Evolutionary conservation across 2,113 vertebrate species (phyloP), one percentile per base, ranked within the genome.

Genomic region (Tachysurus fulvidraco): DNA sequence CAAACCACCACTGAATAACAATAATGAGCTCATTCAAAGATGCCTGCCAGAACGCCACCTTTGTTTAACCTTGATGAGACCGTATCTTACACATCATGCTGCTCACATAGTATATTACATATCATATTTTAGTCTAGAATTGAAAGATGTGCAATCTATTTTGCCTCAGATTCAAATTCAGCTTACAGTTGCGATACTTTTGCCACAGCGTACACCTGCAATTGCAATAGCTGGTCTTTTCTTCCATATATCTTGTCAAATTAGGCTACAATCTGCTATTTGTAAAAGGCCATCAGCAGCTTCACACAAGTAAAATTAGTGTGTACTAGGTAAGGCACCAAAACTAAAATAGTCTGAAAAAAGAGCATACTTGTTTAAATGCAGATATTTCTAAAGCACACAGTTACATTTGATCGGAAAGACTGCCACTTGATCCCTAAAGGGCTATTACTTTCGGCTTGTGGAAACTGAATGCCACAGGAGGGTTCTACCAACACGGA

Each of bases 371-470:
- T 83, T 83, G 91, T 90, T 77, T 73, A 25, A 86, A 85, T 86
- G 87, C 86, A 83, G 41, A 81, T 88, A 88, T 52, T 86, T 90
- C 79, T 78, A 62, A 84, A 84, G 71, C 86, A 88, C 86, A 12
- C 73, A 71, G 64, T 90, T 93, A 80, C 81, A 87, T 88, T 87
- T 91, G 90, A 93, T 93, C 91, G 87, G 87, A 90, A 76, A 92
- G 91, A 85, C 90, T 90, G 87, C 74, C 90, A 93, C 90, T 85
- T 90, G 87, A 85, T 93, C 93, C 91, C 90, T 11, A 83, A 76
- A 88, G 88, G 88, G 86, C 87, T 88, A 86, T 92, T 93, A 92
- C 86, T 89, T 89, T 89, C 88, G 88, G 85, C 86, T 88, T 89
- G 91, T 89, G 85, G 89, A 89, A 90, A 89, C 65, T 65, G 62